Conservation (phyloP, 2,113 vertebrate genomes). For the Furnarius figulus region DNA sequence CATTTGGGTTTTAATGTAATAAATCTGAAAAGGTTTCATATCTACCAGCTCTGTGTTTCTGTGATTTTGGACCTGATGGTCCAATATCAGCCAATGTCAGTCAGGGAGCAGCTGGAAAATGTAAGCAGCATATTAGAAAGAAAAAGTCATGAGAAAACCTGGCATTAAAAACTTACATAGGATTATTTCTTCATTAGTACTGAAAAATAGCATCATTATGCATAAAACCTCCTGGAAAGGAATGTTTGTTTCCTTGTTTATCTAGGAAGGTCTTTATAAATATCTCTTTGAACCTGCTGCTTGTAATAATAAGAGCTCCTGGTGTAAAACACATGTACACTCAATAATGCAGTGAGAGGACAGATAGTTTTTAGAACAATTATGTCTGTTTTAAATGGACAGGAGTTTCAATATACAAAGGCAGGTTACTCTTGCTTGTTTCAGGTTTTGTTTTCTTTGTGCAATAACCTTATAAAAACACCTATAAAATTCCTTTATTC, state of each 20-base stretch:
- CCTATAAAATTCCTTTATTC: not conserved
- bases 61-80: not conserved
- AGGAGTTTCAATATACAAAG: not conserved
- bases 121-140: not conserved
- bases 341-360: not conserved
- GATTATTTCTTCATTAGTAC: not conserved
- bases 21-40: not conserved
- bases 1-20: not conserved
- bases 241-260: not conserved
- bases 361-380: not conserved
- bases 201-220: not conserved
- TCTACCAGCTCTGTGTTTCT: not conserved
- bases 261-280: not conserved
- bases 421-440: not conserved
- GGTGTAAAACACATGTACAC: not conserved
- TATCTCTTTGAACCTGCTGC: not conserved
- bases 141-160: not conserved
- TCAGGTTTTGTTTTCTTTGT: not conserved
- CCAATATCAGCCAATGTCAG: not conserved
- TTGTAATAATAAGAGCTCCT: not conserved
- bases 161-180: not conserved
- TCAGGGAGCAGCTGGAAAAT: not conserved
- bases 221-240: not conserved
- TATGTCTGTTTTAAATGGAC: not conserved
- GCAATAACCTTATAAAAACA: not conserved